Evolutionary conservation across 2,113 vertebrate genomes (phyloP).

Genomic region (Platycercus adscitus): DNA sequence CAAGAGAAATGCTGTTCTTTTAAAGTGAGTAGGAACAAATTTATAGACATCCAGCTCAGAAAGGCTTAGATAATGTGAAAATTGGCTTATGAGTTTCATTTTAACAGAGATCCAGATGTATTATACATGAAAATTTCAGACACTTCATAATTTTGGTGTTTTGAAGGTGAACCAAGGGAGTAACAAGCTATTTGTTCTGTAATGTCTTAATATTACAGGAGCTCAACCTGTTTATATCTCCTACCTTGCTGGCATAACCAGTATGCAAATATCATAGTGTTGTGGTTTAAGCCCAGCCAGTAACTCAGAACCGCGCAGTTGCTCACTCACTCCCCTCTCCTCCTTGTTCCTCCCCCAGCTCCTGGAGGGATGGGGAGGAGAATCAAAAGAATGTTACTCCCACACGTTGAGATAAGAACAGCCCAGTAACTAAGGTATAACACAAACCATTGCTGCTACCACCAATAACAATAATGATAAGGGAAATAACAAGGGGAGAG

Average conservation of each 20-base stretch:
- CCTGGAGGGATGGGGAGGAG: too few relatives aligned
- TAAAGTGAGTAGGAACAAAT: conserved; percentile 37
- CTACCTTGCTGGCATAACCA: neutral
- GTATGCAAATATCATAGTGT: neutral
- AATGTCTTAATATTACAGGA: neutral
- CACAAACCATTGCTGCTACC: too few relatives aligned
- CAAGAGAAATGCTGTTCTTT: conserved; percentile 48
- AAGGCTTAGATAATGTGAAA: neutral
- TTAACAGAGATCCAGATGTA: neutral
- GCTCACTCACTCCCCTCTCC: neutral
- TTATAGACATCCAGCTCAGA: neutral
- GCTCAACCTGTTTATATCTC: neutral
- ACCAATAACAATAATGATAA: too few relatives aligned
- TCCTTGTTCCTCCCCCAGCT: neutral
- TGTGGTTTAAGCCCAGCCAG: neutral
- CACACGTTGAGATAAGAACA: too few relatives aligned
- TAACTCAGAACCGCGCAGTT: neutral
- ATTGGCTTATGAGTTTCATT: neutral
- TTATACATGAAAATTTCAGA: neutral
- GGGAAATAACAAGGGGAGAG: too few relatives aligned
- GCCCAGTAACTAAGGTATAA: too few relatives aligned
- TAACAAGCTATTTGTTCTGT: neutral
- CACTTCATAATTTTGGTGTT: neutral
- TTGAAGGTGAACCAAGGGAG: neutral
- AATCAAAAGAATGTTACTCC: too few relatives aligned